Evolutionary conservation across 2,888 invertebrate genomes (phyloP), one percentile per base, ranked within the genome.

Genomic region (Blastobasis adustella): DNA sequence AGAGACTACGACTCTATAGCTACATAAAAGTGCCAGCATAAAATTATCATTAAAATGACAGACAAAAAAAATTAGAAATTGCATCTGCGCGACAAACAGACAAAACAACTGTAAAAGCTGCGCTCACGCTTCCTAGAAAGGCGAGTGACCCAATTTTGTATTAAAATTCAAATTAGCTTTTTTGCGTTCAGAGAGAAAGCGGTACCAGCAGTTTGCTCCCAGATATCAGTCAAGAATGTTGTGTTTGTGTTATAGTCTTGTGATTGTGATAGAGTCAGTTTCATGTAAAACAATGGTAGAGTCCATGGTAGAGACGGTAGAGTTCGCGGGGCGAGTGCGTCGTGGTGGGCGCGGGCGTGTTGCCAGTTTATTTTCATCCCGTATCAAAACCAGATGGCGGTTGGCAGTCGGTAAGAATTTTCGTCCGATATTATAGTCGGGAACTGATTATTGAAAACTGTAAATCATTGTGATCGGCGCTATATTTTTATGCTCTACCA

Each of bases 161-260:
- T 79, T 63, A 75, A 80, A 79, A 88, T 88, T 86, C 79, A 88
- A 88, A 88, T 85, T 66, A 82, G 76, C 78, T 85, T 87, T 77
- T 86, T 79, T 66, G 81, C 80, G 54, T 56, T 69, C 58, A 70
- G 81, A 84, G 84, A 85, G 88, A 88, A 88, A 88, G 86, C 82
- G 60, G 51, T 36, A 59, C 66, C 81, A 86, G 9, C 42, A 42
- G 6, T 42, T 42, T n/a, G 87, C 86, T 66, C 62, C 61, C 59
- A 75, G 77, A 73, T 76, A 76, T 77, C 71, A 78, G 51, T 55
- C 76, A 76, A 67, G 79, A 70, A 76, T 82, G 84, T 79, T 71
- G 83, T 83, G 83, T 55, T 58, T 23, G 23, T 23, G 23, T 23
- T 23, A 23, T 23, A 23, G 23, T 23, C 3, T 23, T 23, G 23